Conservation (phyloP, 2,888 invertebrate species). For the Tetanocera ferruginea region DNA sequence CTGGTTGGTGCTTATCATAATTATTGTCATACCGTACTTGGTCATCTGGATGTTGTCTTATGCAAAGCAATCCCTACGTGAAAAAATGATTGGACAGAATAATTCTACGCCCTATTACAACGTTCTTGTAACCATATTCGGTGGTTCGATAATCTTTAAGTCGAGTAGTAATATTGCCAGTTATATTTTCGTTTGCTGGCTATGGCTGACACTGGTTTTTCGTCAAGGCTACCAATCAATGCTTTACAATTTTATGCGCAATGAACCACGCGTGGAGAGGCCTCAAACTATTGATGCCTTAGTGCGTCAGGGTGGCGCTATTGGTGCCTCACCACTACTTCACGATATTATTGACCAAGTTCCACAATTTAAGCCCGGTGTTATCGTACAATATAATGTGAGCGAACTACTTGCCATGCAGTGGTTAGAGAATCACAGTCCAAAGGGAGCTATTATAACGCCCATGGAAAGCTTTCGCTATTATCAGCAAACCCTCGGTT, state of each 20-base stretch:
- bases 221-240: conserved; percentile 1
- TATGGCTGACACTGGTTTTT: background rate
- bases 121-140: background rate
- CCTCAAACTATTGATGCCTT: background rate
- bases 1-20: background rate
- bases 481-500: background rate
- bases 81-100: background rate
- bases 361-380: background rate
- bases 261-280: background rate
- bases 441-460: background rate
- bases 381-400: background rate
- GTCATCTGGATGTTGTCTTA: background rate
- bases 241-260: background rate
- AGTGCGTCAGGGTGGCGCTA: background rate
- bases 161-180: background rate
- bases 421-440: background rate
- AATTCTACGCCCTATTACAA: background rate
- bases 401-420: background rate
- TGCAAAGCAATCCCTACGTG: background rate
- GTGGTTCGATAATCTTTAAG: background rate
- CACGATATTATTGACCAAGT: background rate
- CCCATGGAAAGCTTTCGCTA: background rate
- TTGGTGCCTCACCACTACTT: background rate
- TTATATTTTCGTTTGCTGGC: background rate
- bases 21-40: background rate